A percentile compares a stretch with the other conserved stretches of the same genome.
phyloP scores from a whole-genome alignment of 2,113 vertebrate genomes.

The Eulemur macaco region DNA sequence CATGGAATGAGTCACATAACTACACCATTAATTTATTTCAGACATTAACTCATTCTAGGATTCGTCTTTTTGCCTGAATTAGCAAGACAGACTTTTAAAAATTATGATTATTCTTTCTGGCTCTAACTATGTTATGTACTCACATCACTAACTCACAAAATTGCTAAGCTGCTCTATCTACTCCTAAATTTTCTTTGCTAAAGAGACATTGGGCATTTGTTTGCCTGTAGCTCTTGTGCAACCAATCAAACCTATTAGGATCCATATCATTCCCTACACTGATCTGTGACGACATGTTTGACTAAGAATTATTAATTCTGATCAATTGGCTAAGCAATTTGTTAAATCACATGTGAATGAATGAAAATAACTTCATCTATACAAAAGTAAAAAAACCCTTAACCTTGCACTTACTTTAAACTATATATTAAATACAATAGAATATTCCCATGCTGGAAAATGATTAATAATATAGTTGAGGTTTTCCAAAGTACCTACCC shows the following conservation, averaged over 20 bases:
- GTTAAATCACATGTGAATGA: not conserved
- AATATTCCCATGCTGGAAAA: not conserved
- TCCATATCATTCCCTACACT: not conserved
- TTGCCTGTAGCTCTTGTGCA: not conserved
- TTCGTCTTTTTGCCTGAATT: constrained; percentile 5
- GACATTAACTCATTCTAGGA: not conserved
- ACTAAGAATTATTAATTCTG: not conserved
- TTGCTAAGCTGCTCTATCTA: not conserved
- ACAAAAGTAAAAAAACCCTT: not conserved
- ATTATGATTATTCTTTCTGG: not conserved
- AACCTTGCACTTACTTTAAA: not conserved
- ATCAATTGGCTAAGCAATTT: not conserved
- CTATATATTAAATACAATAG: not conserved
- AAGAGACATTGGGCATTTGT: not conserved
- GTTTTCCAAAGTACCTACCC: not conserved
- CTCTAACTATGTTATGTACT: not conserved
- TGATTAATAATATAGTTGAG: not conserved
- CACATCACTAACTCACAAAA: not conserved
- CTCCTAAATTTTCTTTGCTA: not conserved
- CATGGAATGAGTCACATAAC: not conserved
- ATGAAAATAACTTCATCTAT: not conserved
- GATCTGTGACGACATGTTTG: not conserved
- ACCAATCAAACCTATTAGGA: not conserved
- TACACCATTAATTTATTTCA: not conserved
- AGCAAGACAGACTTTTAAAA: not conserved